Evolutionary conservation across 2,113 vertebrate species (phyloP).

Genomic region (Mastomys natalensis): DNA sequence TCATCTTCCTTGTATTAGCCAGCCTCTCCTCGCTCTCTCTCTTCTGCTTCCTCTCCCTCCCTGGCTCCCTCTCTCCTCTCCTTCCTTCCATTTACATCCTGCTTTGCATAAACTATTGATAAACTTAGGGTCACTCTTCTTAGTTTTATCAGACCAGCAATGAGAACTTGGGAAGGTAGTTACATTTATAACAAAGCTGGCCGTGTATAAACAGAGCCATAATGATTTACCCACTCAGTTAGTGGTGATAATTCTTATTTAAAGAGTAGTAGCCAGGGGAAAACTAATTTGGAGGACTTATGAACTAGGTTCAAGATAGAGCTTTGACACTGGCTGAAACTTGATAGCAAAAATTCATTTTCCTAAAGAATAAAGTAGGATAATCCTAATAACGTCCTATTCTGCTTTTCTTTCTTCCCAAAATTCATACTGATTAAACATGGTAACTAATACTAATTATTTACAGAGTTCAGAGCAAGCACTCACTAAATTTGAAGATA

Average conservation of each 20-base stretch:
- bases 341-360: not conserved
- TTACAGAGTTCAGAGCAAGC: not conserved
- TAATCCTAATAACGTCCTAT: not conserved
- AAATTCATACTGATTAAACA: not conserved
- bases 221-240: not conserved
- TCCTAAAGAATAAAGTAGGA: not conserved
- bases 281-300: not conserved
- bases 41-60: not conserved
- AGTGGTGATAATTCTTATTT: not conserved
- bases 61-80: fast-evolving
- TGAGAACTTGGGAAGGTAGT: not conserved
- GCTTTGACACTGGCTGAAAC: not conserved
- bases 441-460: not conserved
- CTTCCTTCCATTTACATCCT: not conserved
- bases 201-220: not conserved
- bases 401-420: not conserved
- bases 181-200: not conserved
- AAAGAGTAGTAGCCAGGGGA: not conserved
- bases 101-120: not conserved
- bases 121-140: not conserved
- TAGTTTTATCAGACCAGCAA: not conserved
- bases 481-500: not conserved
- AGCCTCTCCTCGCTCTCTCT: not conserved
- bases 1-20: not conserved
- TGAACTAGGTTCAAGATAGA: not conserved